A percentile compares a stretch with the other conserved stretches of the same genome.
Conservation (phyloP, 1,140 invertebrate species). For the Neelides sp. region DNA sequence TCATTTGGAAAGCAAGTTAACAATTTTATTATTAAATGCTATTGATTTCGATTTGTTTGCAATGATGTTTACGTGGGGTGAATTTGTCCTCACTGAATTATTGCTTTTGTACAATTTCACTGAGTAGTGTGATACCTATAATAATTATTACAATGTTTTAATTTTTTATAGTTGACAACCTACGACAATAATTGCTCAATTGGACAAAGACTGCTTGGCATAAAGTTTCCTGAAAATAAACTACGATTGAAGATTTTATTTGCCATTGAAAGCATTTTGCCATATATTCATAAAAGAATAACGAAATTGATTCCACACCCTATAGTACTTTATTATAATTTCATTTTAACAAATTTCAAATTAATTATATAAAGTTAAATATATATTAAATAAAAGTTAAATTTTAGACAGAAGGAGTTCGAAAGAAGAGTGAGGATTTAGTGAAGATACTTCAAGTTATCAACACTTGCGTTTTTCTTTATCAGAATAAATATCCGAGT, state of each 20-base stretch:
- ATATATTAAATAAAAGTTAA: background rate
- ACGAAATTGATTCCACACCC: slow-evolving; percentile 9
- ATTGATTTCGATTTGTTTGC: background rate
- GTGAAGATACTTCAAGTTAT: slow-evolving; percentile 44
- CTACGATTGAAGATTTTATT: slow-evolving; percentile 34
- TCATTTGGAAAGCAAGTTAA: slow-evolving; percentile 15
- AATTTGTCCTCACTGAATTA: too few species aligned
- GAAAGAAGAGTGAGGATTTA: slow-evolving; percentile 40
- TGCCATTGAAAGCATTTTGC: slow-evolving; percentile 16
- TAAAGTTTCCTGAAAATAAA: slow-evolving; percentile 43
- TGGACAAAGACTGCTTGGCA: slow-evolving; percentile 47
- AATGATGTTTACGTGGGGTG: too few species aligned
- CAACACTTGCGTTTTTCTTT: slow-evolving; percentile 49
- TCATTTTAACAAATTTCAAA: background rate
- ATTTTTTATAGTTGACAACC: slow-evolving; percentile 42
- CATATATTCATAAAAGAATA: slow-evolving; percentile 14
- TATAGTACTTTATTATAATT: background rate
- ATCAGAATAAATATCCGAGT: slow-evolving; percentile 46
- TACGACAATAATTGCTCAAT: slow-evolving; percentile 40
- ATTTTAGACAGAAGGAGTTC: slow-evolving; percentile 11
- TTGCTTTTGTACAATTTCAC: too few species aligned
- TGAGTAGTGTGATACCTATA: too few species aligned
- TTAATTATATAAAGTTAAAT: background rate
- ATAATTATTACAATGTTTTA: slow-evolving; percentile 5
- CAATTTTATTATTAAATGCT: background rate